A percentile compares a stretch with the other conserved stretches of the same genome.
phyloP scores from a whole-genome alignment of 2,888 invertebrate genomes.

The Xanthorhoe spadicearia region DNA sequence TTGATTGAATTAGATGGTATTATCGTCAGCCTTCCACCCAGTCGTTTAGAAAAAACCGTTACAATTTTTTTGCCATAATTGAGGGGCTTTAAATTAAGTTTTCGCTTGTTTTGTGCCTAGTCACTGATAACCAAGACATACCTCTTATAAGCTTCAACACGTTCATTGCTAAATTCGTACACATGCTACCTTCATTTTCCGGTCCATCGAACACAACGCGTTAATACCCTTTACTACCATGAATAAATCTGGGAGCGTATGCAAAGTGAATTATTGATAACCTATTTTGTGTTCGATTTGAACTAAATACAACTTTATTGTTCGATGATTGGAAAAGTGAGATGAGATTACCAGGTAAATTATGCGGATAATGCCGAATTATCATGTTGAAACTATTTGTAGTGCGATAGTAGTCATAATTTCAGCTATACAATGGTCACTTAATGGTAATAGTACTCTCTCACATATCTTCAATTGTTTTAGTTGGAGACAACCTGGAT shows the following conservation, averaged over 20 bases:
- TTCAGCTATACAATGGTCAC: no score
- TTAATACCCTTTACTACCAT: slow-evolving; percentile 51
- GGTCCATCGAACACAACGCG: slow-evolving; percentile 54
- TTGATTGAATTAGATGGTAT: no score
- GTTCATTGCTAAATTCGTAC: slow-evolving; percentile 50
- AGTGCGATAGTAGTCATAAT: no score
- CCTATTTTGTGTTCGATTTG: slow-evolving; percentile 33
- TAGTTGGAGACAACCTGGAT: no score
- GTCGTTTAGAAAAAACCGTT: no score
- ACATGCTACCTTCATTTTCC: slow-evolving; percentile 61
- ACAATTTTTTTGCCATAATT: no score
- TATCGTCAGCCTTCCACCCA: no score
- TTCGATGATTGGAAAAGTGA: slow-evolving; percentile 3
- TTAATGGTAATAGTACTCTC: no score
- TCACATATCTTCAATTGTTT: no score
- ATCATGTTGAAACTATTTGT: no score
- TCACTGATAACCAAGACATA: neutral
- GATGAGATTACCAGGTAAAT: neutral
- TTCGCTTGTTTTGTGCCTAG: neutral
- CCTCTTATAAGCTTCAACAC: neutral
- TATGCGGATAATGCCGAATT: no score
- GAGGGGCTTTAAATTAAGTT: neutral
- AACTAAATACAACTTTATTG: slow-evolving; percentile 11
- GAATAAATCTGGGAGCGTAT: slow-evolving; percentile 49
- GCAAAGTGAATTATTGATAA: slow-evolving; percentile 52